Base-by-base conservation (phyloP, 2,113 vertebrate species). In the Petrocephalus microphthalmus region DNA sequence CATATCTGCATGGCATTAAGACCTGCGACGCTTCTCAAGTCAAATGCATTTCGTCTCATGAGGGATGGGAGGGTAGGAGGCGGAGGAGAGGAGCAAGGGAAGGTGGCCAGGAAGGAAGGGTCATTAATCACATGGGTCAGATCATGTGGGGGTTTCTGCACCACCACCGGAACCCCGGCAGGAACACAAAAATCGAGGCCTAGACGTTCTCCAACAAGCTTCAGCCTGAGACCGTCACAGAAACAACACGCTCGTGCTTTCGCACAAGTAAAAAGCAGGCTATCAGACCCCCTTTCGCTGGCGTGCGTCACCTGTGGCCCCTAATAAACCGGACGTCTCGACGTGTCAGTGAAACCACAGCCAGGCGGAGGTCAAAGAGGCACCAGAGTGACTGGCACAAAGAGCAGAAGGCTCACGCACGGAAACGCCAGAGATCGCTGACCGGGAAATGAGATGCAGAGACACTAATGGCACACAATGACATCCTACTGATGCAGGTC, bases 71-170 rank as follows among this genome's bases (percentile, higher is more conserved):
- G 71, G 56, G 37, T n/a, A 84, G 47, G 8, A 20, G 81, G 22
- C 19, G 51, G n/a, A 83, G 51, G 20, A 60, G 60, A 19, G 15
- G 54, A 87, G 22, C 42, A 7, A 33, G 42, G 88, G 56, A 7
- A 54, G 22, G 57, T 25, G 22, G 22, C 33, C 22, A 42, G 47
- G 54, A 47, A 52, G 74, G 17, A 74, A 4, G 71, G 15, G 15
- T 37, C 71, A 42, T 78, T 54, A 13, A 37, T 89, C 83, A 83
- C 67, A 11, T 42, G 86, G 78, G 60, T 52, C 29, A 87, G 86
- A 84, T 37, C 29, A 84, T 19, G 67, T 6, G 33, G 33, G 33
- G 13, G 37, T 74, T 29, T 64, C 33, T 33, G 37, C 17, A 10
- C 6, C 5, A 42, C 33, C 71, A 78, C 15, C 15, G 37, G n/a